Conservation (phyloP, 2,797 vertebrate genomes). For the Peromyscus nudipes region DNA sequence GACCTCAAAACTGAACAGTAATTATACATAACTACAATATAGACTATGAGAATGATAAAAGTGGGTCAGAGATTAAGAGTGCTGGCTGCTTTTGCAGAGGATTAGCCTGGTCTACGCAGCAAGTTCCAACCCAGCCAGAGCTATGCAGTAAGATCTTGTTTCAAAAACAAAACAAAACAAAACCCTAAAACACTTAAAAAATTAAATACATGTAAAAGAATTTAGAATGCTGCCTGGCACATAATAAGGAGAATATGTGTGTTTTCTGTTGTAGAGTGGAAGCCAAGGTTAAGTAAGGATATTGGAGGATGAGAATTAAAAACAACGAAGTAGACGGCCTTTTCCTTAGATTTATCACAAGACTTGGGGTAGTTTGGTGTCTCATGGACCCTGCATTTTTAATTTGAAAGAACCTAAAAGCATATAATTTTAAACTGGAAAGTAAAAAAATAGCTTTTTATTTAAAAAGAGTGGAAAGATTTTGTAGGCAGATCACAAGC, state of each 20-base stretch:
- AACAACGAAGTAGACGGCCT: neutral
- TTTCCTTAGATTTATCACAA: constrained; percentile 52
- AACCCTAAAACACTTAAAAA: neutral
- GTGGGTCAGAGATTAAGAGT: neutral
- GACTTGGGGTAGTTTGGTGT: constrained; percentile 46
- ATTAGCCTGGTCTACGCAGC: neutral
- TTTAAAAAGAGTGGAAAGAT: constrained; percentile 73
- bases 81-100: neutral
- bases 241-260: neutral
- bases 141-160: neutral
- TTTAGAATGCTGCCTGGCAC: neutral
- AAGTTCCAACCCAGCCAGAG: neutral
- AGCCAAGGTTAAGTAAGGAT: neutral
- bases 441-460: constrained; percentile 69
- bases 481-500: constrained; percentile 71
- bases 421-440: constrained; percentile 74
- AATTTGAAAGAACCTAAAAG: constrained; percentile 68
- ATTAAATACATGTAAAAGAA: neutral
- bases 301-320: constrained; percentile 16
- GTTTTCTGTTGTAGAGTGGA: neutral
- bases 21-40: neutral
- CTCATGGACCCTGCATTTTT: constrained; percentile 28
- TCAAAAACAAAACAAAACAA: constrained; percentile 4
- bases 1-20: neutral
- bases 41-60: neutral